Percentiles rank a stretch among this genome's conserved stretches.
These are phyloP conservation scores for Isurus oxyrinchus DNA, from an alignment of 2,113 vertebrate genomes.

Conservation along the genomic window DNA sequence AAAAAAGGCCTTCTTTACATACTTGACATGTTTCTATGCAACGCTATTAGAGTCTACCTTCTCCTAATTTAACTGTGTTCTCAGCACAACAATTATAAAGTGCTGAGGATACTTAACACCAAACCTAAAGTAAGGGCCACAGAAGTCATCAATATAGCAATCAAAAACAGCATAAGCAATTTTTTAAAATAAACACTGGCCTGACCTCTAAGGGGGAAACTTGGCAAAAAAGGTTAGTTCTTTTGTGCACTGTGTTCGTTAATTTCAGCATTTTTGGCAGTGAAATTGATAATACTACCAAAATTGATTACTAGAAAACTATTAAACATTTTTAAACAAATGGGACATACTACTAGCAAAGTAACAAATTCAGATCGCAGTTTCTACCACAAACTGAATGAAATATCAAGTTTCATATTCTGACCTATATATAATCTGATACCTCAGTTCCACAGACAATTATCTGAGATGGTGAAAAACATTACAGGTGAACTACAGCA, in stretches of 20 bases:
- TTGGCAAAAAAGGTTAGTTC: not conserved
- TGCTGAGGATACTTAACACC: not conserved
- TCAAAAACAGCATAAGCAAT: not conserved
- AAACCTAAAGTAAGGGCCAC: not conserved
- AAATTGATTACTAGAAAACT: not conserved
- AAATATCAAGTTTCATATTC: constrained; percentile 1
- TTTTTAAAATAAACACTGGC: not conserved
- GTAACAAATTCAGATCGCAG: not conserved
- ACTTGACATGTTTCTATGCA: not conserved
- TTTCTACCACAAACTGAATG: not conserved
- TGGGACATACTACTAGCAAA: not conserved
- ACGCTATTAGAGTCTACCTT: not conserved
- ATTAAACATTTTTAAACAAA: not conserved
- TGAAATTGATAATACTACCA: not conserved
- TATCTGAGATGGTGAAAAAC: not conserved
- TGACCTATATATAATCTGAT: not conserved
- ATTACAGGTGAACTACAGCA: not conserved
- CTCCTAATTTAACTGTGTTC: not conserved
- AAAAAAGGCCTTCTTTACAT: not conserved
- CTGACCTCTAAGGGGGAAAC: not conserved
- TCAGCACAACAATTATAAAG: not conserved
- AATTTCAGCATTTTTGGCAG: not conserved
- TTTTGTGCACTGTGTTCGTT: not conserved
- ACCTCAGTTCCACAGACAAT: not conserved
- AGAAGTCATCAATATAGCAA: not conserved